Conservation (phyloP, 2,113 vertebrate genomes). For the Spheniscus mendiculus region DNA sequence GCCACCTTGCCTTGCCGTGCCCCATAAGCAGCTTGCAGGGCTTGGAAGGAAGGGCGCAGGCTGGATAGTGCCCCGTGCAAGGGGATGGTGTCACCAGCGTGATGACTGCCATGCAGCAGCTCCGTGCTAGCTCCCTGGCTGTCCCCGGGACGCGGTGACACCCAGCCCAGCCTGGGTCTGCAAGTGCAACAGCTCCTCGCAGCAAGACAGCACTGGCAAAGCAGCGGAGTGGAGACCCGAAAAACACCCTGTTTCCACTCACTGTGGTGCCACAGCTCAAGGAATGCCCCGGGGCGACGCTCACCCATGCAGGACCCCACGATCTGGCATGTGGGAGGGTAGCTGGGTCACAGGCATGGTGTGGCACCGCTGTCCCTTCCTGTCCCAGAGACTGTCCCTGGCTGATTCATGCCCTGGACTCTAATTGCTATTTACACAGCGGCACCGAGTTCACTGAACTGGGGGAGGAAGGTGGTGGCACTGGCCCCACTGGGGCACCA, state of each 20-base stretch:
- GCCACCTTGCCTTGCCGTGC: background rate
- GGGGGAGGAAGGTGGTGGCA: background rate
- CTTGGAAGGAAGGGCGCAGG: background rate
- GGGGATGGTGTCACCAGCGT: rapidly evolving
- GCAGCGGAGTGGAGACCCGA: background rate
- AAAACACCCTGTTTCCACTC: rapidly evolving
- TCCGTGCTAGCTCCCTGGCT: background rate
- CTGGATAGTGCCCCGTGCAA: background rate
- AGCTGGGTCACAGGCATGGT: background rate
- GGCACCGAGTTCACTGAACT: background rate
- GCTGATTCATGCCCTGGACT: constrained; percentile 7
- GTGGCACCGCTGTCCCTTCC: background rate
- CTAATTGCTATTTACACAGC: constrained; percentile 36
- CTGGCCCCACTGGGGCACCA: background rate
- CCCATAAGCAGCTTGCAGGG: background rate
- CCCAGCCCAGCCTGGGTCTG: background rate
- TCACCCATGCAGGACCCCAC: rapidly evolving
- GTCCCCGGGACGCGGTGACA: rapidly evolving
- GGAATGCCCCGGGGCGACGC: rapidly evolving
- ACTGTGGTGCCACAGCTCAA: rapidly evolving
- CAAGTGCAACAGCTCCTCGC: background rate
- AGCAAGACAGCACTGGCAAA: background rate
- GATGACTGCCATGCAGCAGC: background rate
- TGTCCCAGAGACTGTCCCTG: background rate
- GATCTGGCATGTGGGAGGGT: rapidly evolving